Conservation (phyloP, 2,113 vertebrate genomes). For the Phoxinus phoxinus region DNA sequence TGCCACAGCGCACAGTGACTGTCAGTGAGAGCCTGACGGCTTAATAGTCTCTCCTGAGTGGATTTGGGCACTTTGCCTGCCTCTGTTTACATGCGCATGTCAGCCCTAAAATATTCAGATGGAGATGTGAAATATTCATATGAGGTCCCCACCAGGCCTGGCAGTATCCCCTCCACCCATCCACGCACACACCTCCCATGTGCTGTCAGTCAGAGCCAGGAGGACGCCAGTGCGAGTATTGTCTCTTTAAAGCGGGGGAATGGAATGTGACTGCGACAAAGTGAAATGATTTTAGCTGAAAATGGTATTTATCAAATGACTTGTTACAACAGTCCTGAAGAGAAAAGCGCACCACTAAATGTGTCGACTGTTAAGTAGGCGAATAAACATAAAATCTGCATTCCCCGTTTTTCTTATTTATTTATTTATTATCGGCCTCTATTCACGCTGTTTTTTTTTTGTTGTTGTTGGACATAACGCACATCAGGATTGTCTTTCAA, state of each 20-base stretch:
- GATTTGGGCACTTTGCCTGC: slow-evolving; percentile 98
- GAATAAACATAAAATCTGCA: neutral
- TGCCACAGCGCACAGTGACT: slow-evolving; percentile 89
- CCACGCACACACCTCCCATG: slow-evolving; percentile 12
- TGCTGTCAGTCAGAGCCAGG: slow-evolving; percentile 40
- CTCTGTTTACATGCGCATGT: slow-evolving; percentile 98
- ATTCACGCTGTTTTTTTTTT: neutral
- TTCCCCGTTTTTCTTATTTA: neutral
- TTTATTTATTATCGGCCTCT: slow-evolving; percentile 9
- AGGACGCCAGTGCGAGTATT: slow-evolving; percentile 13
- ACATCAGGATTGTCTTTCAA: slow-evolving; percentile 32
- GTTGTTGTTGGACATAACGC: neutral
- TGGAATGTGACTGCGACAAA: neutral
- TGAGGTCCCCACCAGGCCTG: slow-evolving; percentile 80
- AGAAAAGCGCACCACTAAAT: neutral
- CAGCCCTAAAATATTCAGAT: slow-evolving; percentile 98
- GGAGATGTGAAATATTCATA: slow-evolving; percentile 98
- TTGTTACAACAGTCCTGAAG: neutral
- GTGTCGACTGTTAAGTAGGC: neutral
- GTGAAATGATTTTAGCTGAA: neutral
- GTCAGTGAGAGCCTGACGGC: slow-evolving; percentile 96
- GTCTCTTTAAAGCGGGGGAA: slow-evolving; percentile 17
- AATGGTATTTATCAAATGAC: slow-evolving; percentile 15
- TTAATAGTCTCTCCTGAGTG: slow-evolving; percentile 99
- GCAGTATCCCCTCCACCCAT: slow-evolving; percentile 52